Base-by-base conservation (phyloP, 1,140 invertebrate species). In the Zelostemma sp. region DNA sequence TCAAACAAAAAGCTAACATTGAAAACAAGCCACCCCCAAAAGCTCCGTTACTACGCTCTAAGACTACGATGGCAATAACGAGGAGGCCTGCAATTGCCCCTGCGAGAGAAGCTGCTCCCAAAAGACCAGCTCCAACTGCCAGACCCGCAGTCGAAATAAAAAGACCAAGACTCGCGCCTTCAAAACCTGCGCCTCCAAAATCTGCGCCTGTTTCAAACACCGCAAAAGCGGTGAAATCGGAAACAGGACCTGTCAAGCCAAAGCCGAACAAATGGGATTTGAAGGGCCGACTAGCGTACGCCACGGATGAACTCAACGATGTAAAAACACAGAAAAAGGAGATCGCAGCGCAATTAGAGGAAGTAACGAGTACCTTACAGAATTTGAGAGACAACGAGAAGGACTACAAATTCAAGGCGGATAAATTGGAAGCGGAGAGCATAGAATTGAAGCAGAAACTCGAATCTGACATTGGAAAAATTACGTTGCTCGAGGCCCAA, bases 241-340 rank as follows among this genome's bases (percentile, higher is more conserved):
- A 16, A 74, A 68, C 35, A 49, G 19, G 68, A 11, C 49, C 35
- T 19, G 45, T 54, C 28, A 35, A 40, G 14, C 74, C 47, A 47
- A 72, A 40, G 51, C 61, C 74, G 4, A 77, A 77, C 41, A 82
- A 80, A 40, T 85, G 82, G 82, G 81, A 85, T 51, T 54, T 78
- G 18, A 81, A 80, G 50, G 80, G 79, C 9, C 76, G 76, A 6
- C 73, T 81, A 1, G 80, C 73, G 15, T 74, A 75, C 3, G 35
- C 72, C 6, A 69, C 18, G 48, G 73, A 76, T 0, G 78, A 81
- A 45, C 38, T 84, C 6, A 43, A 59, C 78, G 88, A 31, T 87
- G 89, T 66, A 89, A 89, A 68, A 86, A 88, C 67, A 88, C 88
- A 68, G 78, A 79, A 9, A 74, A 75, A 16, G n/a, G n/a, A n/a